Conservation (phyloP, 1,140 invertebrate species). For the Ephestia elutella region DNA sequence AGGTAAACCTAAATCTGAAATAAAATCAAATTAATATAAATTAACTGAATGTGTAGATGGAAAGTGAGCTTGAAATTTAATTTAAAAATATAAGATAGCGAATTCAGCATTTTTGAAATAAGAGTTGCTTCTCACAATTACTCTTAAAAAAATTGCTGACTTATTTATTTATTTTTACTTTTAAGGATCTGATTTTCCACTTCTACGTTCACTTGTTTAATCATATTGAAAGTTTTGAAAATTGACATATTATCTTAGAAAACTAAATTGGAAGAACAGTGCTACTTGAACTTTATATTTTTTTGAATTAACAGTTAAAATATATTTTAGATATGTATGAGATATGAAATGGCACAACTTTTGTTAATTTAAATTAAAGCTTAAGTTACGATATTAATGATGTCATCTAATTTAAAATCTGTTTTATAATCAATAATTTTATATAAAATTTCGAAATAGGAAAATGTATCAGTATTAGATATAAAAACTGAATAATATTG, state of each 20-base stretch:
- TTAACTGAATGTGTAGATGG: no score
- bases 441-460: neutral
- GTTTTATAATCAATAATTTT: neutral
- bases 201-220: no score
- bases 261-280: slow-evolving; percentile 28
- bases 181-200: no score
- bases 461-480: neutral
- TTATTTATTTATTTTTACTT: no score
- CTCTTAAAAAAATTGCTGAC: no score
- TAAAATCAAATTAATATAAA: no score
- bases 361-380: slow-evolving; percentile 33
- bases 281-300: neutral
- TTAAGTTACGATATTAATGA: slow-evolving; percentile 13
- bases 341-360: slow-evolving; percentile 33
- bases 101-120: no score
- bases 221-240: no score
- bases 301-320: neutral
- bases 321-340: slow-evolving; percentile 28
- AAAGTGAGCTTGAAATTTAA: slow-evolving; percentile 1
- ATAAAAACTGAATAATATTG: neutral
- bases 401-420: neutral
- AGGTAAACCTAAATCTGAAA: no score
- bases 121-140: no score
- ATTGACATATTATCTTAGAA: slow-evolving; percentile 11
- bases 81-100: slow-evolving; percentile 6